Base-by-base conservation (phyloP, 2,888 invertebrate genomes). In the Chalcis sispes region DNA sequence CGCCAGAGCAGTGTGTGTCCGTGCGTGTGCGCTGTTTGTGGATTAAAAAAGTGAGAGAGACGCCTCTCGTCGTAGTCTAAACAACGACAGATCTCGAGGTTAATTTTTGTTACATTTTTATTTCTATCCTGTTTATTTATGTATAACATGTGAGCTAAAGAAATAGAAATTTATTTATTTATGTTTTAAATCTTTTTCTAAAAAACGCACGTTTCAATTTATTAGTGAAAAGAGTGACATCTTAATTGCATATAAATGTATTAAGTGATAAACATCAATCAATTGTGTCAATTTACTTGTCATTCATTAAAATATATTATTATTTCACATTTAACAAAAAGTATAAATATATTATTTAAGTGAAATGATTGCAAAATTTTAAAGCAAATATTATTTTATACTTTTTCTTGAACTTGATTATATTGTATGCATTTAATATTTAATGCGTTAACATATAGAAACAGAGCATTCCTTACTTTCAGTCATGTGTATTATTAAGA, bases 71-170 rank as follows among this genome's bases (percentile, higher is more conserved):
- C 32, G 15, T 54, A 25, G 25, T 27, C 27, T 15, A 54, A 54
- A 54, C 15, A 54, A 54, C 46, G 25, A 25, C 7, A 42, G 8
- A n/a, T n/a, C 50, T 65, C 66, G 54, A 66, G 66, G 66, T 66
- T 66, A 66, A 66, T 54, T 54, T 54, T 66, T 54, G 5, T 1
- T 27, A 2, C 13, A 10, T 23, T 46, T 62, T 27, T n/a, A 27
- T 23, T 25, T 18, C 46, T 18, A 13, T 15, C 13, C 15, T 10
- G 27, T 15, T 1, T 64, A 8, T 32, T 58, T 10, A 59, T 18
- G 32, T 18, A 32, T 15, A 48, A 18, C 3, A 48, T 18, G 20
- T 40, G 15, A n/a, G 18, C 5, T 61, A 40, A 59, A 40, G 10
- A 20, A 5, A 59, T 23, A 10, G 42, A n/a, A 23, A 4, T 42